Evolutionary conservation across 2,888 invertebrate species (phyloP), one percentile per base, ranked within the genome.

Genomic region (Hydrotaea diabolus): DNA sequence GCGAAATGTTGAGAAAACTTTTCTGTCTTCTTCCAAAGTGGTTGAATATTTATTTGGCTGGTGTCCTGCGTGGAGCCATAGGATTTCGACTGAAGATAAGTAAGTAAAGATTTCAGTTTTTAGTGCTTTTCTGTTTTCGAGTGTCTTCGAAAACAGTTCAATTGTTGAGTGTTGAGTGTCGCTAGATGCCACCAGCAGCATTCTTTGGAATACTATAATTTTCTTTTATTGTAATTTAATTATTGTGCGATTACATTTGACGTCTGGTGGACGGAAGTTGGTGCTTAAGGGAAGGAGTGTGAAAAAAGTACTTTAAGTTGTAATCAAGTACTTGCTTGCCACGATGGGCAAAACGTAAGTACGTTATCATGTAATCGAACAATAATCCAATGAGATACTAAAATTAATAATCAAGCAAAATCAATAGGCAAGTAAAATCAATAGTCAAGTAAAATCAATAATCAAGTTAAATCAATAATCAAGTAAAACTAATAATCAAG

Each of bases 11-110:
- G 31, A 71, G 66, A 23, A 82, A 17, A 43, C 59, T 55, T 5
- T 57, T 49, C 64, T 46, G 64, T 77, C 26, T 71, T 26, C 53
- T 77, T 75, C 77, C 74, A 39, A 64, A 74, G 69, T 53, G 59
- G 43, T 7, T 2, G 49, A n/a, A 8, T 49, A 26, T 59, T 59
- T 7, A 23, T 59, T 59, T 59, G 49, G n/a, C n/a, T 49, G 8
- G 5, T 49, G 5, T 49, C 31, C 7, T 49, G 49, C 5, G 1
- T 49, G 49, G 49, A 3, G 49, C n/a, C 49, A 49, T n/a, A 13
- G 49, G 49, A 59, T 59, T 59, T 2, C 26, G 9, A 59, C 11
- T 7, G 3, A 49, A 5, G 49, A 49, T 49, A 49, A 49, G 49
- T 49, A 21, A 19, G 23, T 59, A 26, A 59, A 62, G 62, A 62